Evolutionary conservation across 2,888 invertebrate species (phyloP).

Genomic region (Embidobia sp.): DNA sequence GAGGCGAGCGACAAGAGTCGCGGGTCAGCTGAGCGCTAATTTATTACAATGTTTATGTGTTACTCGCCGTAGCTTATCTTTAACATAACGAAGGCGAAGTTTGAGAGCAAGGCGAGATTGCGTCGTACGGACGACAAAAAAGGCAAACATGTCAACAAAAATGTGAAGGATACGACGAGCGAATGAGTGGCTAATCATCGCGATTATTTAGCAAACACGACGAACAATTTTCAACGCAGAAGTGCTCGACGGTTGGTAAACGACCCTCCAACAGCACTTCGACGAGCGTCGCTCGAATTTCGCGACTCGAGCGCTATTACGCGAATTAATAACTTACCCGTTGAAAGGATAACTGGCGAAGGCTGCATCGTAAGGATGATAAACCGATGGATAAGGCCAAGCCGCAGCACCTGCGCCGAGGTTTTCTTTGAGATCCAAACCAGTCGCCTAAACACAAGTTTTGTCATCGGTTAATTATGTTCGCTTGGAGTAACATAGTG

Average conservation of each 20-base stretch:
- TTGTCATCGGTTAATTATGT: constrained; percentile 33
- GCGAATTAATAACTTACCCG: constrained; percentile 87
- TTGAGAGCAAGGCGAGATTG: constrained; percentile 63
- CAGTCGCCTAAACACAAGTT: constrained; percentile 86
- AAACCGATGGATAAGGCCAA: constrained; percentile 95
- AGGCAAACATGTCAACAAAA: constrained; percentile 53
- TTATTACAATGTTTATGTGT: constrained; percentile 82
- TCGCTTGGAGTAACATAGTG: neutral
- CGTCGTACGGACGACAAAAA: constrained; percentile 59
- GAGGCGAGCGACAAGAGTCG: constrained; percentile 74
- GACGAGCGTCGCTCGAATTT: no score
- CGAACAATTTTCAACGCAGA: neutral
- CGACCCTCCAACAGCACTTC: no score
- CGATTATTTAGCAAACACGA: constrained; percentile 15
- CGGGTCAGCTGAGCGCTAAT: constrained; percentile 80
- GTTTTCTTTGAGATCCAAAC: constrained; percentile 94
- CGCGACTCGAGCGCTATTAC: constrained; percentile 7
- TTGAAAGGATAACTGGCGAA: constrained; percentile 97
- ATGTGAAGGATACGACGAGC: constrained; percentile 58
- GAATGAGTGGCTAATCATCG: constrained; percentile 26
- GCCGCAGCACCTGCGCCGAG: constrained; percentile 89
- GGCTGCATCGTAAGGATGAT: constrained; percentile 96
- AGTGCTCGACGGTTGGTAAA: no score
- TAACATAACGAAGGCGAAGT: constrained; percentile 67
- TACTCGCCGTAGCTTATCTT: constrained; percentile 73